These are phyloP conservation scores for Phaetusa simplex DNA, from an alignment of 2,113 vertebrate species.

Conservation along the genomic window DNA sequence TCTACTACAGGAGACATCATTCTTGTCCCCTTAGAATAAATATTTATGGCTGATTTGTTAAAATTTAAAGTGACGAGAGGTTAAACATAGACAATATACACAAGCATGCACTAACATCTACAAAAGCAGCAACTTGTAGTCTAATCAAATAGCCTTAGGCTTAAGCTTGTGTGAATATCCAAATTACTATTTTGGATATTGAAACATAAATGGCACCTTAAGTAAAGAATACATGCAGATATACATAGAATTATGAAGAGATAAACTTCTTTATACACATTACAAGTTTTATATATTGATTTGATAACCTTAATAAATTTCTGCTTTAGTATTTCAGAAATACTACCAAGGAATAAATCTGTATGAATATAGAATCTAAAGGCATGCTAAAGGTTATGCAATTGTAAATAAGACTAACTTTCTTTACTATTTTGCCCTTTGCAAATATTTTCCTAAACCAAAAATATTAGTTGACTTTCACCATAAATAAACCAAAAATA, in stretches of 20 bases:
- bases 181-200: not conserved
- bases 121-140: not conserved
- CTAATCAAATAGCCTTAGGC: not conserved
- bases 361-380: not conserved
- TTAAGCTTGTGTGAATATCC: not conserved
- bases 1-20: not conserved
- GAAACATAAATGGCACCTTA: not conserved
- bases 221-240: not conserved
- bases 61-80: not conserved
- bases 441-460: not conserved
- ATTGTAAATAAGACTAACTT: not conserved
- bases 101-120: not conserved
- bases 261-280: not conserved
- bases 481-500: not conserved
- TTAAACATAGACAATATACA: not conserved
- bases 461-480: not conserved
- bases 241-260: not conserved
- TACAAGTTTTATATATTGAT: not conserved
- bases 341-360: not conserved
- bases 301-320: not conserved
- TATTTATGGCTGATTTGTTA: not conserved
- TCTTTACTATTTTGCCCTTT: not conserved
- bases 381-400: not conserved
- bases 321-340: not conserved
- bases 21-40: not conserved